Conservation (phyloP, 2,888 invertebrate species). For the Dimorphilus gyrociliatus region DNA sequence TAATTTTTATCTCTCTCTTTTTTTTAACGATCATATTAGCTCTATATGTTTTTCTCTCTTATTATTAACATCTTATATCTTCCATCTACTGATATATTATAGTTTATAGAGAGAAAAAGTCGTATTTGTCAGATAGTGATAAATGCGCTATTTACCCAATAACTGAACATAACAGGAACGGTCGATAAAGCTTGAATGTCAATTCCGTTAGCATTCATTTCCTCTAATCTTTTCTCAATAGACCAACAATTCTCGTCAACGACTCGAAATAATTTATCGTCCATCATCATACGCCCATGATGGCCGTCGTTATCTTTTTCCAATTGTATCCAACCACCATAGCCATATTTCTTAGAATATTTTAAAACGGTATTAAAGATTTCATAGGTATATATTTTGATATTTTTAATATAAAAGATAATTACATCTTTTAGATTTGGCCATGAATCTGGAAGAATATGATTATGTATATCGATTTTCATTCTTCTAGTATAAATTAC, state of each 20-base stretch:
- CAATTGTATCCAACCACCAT: constrained; percentile 42
- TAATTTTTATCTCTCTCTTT: no score
- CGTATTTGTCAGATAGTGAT: neutral
- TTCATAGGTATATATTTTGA: neutral
- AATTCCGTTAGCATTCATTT: constrained; percentile 42
- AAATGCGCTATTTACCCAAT: constrained; percentile 39
- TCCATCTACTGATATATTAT: no score
- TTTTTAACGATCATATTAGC: no score
- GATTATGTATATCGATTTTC: constrained; percentile 44
- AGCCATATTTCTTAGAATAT: constrained; percentile 39
- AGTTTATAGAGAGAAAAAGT: no score
- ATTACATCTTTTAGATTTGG: constrained; percentile 41
- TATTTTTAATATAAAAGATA: no score
- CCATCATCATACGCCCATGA: constrained; percentile 40
- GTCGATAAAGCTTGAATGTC: constrained; percentile 45
- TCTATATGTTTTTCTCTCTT: no score
- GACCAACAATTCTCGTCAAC: constrained; percentile 43
- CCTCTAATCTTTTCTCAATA: constrained; percentile 37
- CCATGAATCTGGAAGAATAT: constrained; percentile 43
- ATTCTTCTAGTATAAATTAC: no score
- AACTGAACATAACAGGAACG: constrained; percentile 46
- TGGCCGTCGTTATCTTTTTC: no score
- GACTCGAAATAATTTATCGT: constrained; percentile 42
- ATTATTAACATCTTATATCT: no score
- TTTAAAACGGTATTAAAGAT: constrained; percentile 4